Evolutionary conservation across 2,113 vertebrate genomes (phyloP), one percentile per base, ranked within the genome.

Genomic region (Microcebus ravelobensis): DNA sequence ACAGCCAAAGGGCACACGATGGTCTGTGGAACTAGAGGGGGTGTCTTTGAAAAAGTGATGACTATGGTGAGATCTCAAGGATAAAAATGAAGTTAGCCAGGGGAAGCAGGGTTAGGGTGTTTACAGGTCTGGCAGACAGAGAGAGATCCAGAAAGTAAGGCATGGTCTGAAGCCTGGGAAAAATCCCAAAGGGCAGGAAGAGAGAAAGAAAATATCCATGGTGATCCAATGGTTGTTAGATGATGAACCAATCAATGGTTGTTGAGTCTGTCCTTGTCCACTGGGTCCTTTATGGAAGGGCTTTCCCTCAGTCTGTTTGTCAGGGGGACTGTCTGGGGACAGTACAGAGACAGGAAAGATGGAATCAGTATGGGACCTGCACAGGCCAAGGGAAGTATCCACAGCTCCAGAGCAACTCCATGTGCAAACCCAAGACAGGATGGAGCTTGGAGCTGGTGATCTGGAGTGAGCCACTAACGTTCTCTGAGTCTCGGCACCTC

Each of bases 121-220:
- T 20, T 50, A 3, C 20, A 50, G 76, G 10, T 15, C 29, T 48
- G 12, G 12, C 11, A 18, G 15, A 0, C 0, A 70, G 8, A 14
- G 13, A 23, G 27, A 14, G 50, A 50, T 31, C 15, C 34, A 14
- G n/a, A 57, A 21, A 29, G 27, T 1, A 9, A 61, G 90, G 8
- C 5, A 18, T 13, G 18, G 34, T 25, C 15, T 25, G 20, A 45
- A 31, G 31, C 11, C 76, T 6, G 29, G 91, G 48, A 31, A 48
- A 45, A 77, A 61, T 42, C 68, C 55, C 81, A 0, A 68, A 81
- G 27, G 7, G n/a, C 25, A 55, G 57, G 52, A n/a, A 17, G 36
- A 80, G 27, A 52, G n/a, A 39, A 79, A 55, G 12, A 5, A 89
- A 10, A 31, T 14, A 18, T 7, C 5, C 0, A 0, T 27, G 76